Conservation (phyloP, 2,888 invertebrate genomes). For the Mesorhabditis spiculigera region DNA sequence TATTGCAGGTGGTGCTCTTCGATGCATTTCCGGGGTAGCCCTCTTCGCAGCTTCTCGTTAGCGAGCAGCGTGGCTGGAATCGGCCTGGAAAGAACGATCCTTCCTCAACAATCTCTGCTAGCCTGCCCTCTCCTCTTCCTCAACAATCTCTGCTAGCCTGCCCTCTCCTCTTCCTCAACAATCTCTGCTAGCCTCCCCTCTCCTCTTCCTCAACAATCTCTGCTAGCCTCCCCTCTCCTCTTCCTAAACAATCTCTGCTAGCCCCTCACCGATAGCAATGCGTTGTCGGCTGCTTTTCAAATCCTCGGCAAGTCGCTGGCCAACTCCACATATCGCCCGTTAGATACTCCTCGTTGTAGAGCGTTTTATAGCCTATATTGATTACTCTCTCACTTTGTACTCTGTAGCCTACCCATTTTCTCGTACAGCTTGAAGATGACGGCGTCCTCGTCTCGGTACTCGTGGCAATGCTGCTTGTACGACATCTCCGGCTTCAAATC, state of each 20-base stretch:
- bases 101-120: too few relatives aligned
- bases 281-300: not conserved
- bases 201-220: too few relatives aligned
- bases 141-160: too few relatives aligned
- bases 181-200: too few relatives aligned
- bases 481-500: not conserved
- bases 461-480: not conserved
- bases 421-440: not conserved
- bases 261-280: not conserved
- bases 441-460: not conserved
- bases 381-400: too few relatives aligned
- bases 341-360: not conserved
- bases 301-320: not conserved
- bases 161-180: too few relatives aligned
- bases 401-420: not conserved
- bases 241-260: too few relatives aligned
- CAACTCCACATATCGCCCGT: conserved; percentile 3
- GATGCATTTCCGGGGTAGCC: conserved; percentile 18
- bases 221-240: too few relatives aligned
- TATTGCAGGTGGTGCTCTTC: conserved; percentile 29
- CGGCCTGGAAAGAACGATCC: not conserved
- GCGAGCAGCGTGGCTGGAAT: not conserved
- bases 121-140: too few relatives aligned
- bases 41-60: not conserved
- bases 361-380: not conserved